Base-by-base conservation (phyloP, 2,113 vertebrate genomes). In the Daphoenositta chrysoptera region DNA sequence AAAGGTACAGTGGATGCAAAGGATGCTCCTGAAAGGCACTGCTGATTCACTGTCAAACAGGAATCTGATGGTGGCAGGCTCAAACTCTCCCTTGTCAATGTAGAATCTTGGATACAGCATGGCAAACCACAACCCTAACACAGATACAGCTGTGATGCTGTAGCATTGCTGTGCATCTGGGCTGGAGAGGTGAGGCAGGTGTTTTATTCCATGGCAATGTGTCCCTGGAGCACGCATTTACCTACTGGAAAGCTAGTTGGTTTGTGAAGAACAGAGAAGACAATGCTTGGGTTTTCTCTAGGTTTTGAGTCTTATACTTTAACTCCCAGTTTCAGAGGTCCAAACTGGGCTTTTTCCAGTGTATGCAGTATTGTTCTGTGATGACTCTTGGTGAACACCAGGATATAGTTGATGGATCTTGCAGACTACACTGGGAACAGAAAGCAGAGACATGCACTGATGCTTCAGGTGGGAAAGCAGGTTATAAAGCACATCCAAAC, bases 111-210 rank as follows among this genome's bases (percentile, higher is more conserved):
- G 26, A 27, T 6, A 16, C 12, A 83, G 28, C 63, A 37, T 0
- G 11, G 37, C 31, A 88, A 53, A 77, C 23, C 72, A 66, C 42
- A 61, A 1, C 9, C 40, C 76, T 35, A 4, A 21, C 4, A 4
- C 4, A 83, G 28, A 15, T 12, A 18, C 22, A 61, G 48, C 51
- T 42, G 11, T 5, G 19, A 45, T 11, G 15, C 63, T 45, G 15
- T 0, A 35, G 31, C 28, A 58, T 5, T 2, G 0, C 11, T 11
- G 7, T 11, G 9, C 2, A 0, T 23, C 21, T 1, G 1, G 56
- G 69, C 31, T 37, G 69, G 42, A 81, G 54, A 65, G 33, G 14
- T 0, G 2, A 71, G 40, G n/a, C 33, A 54, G 23, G 13, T 44
- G n/a, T 73, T 89, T 77, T 65, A 72, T 37, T 30, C 27, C 21